Evolutionary conservation across 2,113 vertebrate genomes (phyloP), one percentile per base, ranked within the genome.

Genomic region (Rhadina sibilatrix): DNA sequence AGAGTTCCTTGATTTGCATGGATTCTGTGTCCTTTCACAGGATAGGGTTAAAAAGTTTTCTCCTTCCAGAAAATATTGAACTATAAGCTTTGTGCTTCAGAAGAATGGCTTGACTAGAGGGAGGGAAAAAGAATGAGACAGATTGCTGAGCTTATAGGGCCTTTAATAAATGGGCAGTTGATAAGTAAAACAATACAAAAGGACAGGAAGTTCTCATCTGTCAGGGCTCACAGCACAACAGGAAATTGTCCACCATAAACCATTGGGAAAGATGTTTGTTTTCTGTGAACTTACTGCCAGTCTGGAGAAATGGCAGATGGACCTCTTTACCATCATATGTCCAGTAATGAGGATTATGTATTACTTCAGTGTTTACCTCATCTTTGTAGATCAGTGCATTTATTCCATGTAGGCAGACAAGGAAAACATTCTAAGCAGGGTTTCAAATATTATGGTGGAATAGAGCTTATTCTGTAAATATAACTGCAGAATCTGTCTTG

Each of bases 171-270:
- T 86, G 84, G 83, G 53, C 77, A 85, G 93, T 97, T 97, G 97
- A 97, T 98, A 98, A 97, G 91, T 97, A 95, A 97, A 97, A 97
- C 96, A 96, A 97, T 96, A 97, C 94, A 93, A 97, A 96, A 93
- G 95, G 95, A 93, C 83, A 28, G 93, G 87, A 94, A 95, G 95
- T 97, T 97, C 94, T 97, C 96, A 96, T 98, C 96, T 93, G 4
- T 98, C 95, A 96, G 83, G 95, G 90, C 90, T 96, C 83, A 61
- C 23, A 94, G 87, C 91, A 90, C 68, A 91, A 76, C 95, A 97
- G 97, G 97, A 98, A 98, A 97, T 98, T 98, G 88, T 96, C 90
- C 83, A 50, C 95, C 93, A 74, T 95, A 94, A 96, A 93, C 81
- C 68, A 28, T 27, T 96, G 91, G 75, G 84, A 66, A 79, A 90